A percentile compares a stretch with the other conserved stretches of the same genome.
Conservation (phyloP, 2,113 vertebrate genomes). For the Sphyrna mokarran region DNA sequence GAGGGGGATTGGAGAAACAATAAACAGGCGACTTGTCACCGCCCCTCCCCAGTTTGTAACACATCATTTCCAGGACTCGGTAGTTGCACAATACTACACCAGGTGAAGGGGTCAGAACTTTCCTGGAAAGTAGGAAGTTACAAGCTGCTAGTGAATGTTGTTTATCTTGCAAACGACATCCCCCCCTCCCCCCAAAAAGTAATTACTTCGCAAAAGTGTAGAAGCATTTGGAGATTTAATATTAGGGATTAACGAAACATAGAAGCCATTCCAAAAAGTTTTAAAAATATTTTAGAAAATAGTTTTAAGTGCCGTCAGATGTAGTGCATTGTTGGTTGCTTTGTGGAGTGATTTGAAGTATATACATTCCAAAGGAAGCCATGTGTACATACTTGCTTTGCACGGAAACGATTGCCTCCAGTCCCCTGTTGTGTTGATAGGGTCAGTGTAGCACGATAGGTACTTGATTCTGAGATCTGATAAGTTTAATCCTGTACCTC, state of each 20-base stretch:
- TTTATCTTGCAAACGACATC: neutral
- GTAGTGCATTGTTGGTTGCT: neutral
- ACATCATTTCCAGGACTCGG: neutral
- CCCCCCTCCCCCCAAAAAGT: neutral
- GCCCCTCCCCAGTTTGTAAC: neutral
- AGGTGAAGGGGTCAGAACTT: neutral
- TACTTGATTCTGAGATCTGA: neutral
- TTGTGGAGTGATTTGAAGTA: neutral
- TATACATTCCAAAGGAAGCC: neutral
- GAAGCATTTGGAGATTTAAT: neutral
- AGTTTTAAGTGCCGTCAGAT: neutral
- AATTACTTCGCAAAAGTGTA: neutral
- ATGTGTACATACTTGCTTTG: neutral
- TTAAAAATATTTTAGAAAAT: neutral
- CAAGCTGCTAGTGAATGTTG: neutral
- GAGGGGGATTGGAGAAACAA: neutral
- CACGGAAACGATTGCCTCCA: neutral
- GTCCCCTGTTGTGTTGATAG: neutral
- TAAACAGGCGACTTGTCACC: neutral
- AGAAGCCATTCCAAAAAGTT: conserved; percentile 2
- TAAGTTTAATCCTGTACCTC: neutral
- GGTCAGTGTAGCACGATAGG: neutral
- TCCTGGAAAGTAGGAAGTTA: neutral
- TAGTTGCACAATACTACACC: neutral
- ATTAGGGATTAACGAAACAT: neutral